Base-by-base conservation (phyloP, 1,140 invertebrate species). In the Trissolcus basalis region DNA sequence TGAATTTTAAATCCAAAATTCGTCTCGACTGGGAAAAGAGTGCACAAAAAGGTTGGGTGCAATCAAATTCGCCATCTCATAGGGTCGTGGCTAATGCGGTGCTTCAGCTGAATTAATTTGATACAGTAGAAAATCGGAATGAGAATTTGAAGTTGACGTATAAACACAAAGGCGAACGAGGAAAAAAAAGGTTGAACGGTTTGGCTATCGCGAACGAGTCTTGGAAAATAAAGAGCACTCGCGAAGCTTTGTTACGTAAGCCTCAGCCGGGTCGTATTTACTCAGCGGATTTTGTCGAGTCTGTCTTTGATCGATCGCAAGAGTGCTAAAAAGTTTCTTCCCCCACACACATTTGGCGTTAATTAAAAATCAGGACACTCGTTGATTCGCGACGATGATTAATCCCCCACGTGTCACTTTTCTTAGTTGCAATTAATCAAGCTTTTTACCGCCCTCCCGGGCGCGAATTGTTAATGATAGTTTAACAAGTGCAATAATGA, bases 401-500 rank as follows among this genome's bases (percentile, higher is more conserved):
- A 55, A 48, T 55, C 16, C 9, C 10, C 0, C 11, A 5, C 13
- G 41, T 54, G 16, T 54, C 60, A 64, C 19, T 27, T 47, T 64
- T 54, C 14, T 54, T 47, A 47, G 35, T 19, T 15, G 8, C n/a
- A 47, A 49, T 55, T 55, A 65, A 65, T 65, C 39, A 65, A n/a
- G 12, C 14, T 45, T 53, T 54, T 64, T 64, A 15, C n/a, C 48
- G 19, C 19, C 6, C 6, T 27, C 19, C 9, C n/a, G 36, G 36
- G 43, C 1, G n/a, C 16, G 19, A 19, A 55, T 45, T 54, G 44
- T 65, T 65, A 65, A 65, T 48, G 51, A 65, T 55, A 55, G 44
- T 67, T 49, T 56, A 67, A 55, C 36, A 67, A 67, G 63, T 45
- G 44, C 51, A 36, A 15, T 67, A 68, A 50, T 68, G 55, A 53